These are phyloP conservation scores for Lasioglossum malachurum DNA, from an alignment of 2,888 invertebrate species.

Conservation along the genomic window DNA sequence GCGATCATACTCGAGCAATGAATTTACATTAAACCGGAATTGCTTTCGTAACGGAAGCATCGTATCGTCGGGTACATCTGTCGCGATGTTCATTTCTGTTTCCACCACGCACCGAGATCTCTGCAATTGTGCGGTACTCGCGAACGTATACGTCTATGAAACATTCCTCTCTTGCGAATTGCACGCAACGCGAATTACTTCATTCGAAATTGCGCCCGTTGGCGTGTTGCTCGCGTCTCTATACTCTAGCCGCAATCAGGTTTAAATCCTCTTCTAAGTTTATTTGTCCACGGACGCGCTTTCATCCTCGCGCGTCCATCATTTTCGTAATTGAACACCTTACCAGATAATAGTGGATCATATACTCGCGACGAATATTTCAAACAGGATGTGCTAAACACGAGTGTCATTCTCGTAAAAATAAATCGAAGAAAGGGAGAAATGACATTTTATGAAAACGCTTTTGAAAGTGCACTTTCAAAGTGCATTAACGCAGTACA, in stretches of 20 bases:
- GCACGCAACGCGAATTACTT: conserved; percentile 10
- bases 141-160: not conserved
- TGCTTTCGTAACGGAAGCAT: not conserved
- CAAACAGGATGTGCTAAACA: no score
- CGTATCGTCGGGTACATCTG: conserved; percentile 27
- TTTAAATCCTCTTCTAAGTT: not conserved
- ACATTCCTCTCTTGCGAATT: conserved; percentile 18
- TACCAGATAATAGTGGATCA: no score
- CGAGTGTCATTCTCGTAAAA: no score
- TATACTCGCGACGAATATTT: no score
- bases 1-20: conserved; percentile 20
- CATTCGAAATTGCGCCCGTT: not conserved
- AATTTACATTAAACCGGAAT: conserved; percentile 20
- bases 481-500: no score
- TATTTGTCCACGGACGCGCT: no score
- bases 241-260: not conserved
- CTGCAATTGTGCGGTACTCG: not conserved
- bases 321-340: no score
- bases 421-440: no score
- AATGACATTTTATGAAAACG: no score
- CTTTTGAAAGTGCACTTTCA: no score
- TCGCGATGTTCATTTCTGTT: conserved; percentile 4
- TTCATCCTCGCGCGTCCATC: no score
- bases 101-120: not conserved
- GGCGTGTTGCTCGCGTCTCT: not conserved